These are phyloP conservation scores for Protonibea diacanthus DNA, from an alignment of 2,797 vertebrate genomes.

Conservation along the genomic window DNA sequence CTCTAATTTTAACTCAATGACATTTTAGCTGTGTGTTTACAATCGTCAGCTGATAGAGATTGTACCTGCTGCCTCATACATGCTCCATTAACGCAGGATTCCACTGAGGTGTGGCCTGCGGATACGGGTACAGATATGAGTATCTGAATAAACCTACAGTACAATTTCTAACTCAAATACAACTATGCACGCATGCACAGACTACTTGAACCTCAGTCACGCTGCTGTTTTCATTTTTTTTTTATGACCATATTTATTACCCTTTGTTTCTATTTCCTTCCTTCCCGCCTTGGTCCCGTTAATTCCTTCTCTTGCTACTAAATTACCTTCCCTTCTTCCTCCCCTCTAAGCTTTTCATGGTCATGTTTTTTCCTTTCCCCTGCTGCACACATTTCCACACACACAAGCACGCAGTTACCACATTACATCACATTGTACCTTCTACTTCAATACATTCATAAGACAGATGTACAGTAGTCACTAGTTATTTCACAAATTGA, in stretches of 20 bases:
- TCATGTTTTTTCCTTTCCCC: background rate
- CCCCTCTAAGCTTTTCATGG: background rate
- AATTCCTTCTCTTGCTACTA: background rate
- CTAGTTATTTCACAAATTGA: no score
- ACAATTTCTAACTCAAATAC: background rate
- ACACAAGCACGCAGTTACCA: no score
- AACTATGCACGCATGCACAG: background rate
- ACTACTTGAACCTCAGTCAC: background rate
- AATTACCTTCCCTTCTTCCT: background rate
- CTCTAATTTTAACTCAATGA: background rate
- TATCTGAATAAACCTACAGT: background rate
- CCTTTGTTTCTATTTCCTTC: background rate
- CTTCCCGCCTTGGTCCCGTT: background rate
- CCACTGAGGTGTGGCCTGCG: background rate
- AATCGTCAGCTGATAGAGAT: background rate
- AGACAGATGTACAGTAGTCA: background rate
- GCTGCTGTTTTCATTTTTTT: no score
- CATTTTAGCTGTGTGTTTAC: background rate
- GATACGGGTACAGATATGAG: background rate
- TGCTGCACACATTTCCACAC: background rate
- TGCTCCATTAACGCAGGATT: slow-evolving; percentile 1
- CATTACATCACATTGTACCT: no score
- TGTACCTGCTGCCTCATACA: background rate
- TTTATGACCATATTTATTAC: background rate
- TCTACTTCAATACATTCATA: no score